Conservation (phyloP, 2,113 vertebrate species). For the Otis tarda region DNA sequence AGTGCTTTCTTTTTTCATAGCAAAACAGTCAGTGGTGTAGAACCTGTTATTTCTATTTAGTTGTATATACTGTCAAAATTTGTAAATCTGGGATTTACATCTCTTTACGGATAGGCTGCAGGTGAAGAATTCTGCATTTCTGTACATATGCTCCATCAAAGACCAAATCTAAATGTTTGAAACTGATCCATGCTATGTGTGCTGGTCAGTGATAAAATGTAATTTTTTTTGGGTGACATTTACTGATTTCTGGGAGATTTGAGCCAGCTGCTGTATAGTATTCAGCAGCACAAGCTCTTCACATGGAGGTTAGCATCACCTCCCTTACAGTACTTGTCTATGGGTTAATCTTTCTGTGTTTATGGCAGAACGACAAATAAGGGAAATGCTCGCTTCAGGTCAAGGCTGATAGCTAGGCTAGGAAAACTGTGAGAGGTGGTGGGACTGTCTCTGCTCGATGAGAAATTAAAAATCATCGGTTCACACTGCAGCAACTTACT, state of each 20-base stretch:
- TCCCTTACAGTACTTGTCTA: background rate
- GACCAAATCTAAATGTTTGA: background rate
- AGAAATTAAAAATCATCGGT: background rate
- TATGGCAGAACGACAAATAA: background rate
- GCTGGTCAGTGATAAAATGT: background rate
- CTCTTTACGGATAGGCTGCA: background rate
- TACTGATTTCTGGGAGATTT: background rate
- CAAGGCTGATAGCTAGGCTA: background rate
- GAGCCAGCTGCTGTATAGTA: background rate
- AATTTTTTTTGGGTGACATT: background rate
- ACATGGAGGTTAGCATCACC: rapidly evolving
- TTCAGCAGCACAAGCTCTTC: background rate
- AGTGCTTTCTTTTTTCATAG: background rate
- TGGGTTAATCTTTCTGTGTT: background rate
- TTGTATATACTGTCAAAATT: background rate
- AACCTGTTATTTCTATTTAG: background rate
- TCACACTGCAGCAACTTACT: background rate
- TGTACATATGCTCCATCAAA: background rate
- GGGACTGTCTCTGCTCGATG: background rate
- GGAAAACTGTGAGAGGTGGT: background rate
- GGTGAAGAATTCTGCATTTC: background rate
- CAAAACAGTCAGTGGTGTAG: background rate
- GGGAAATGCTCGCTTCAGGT: background rate
- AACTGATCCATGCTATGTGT: background rate
- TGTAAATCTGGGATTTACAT: background rate